These are phyloP conservation scores for Lasioglossum oenotherae DNA, from an alignment of 2,888 invertebrate genomes.

Conservation along the genomic window DNA sequence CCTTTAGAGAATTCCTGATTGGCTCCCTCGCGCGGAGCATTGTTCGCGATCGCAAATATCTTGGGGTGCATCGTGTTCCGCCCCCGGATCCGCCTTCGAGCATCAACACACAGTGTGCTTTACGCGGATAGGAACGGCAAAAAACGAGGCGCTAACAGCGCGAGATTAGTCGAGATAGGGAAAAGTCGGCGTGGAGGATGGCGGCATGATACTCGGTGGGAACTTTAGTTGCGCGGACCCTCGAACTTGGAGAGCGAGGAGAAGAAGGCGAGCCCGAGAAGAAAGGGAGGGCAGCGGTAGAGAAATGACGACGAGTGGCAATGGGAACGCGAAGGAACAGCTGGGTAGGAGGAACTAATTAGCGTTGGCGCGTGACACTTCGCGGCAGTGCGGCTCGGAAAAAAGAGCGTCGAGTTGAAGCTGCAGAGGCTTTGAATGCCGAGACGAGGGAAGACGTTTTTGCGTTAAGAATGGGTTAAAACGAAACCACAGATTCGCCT, in stretches of 20 bases:
- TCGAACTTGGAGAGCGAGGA: conserved; percentile 12
- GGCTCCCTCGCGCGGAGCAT: neutral
- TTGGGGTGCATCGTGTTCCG: neutral
- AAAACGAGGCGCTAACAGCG: conserved; percentile 27
- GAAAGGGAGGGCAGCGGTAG: neutral
- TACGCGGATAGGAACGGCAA: neutral
- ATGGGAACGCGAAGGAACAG: conserved; percentile 21
- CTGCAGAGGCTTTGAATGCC: neutral
- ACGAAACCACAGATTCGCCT: conserved; percentile 32
- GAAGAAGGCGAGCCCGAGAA: conserved; percentile 15
- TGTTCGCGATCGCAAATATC: conserved; percentile 2
- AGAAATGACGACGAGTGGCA: conserved; percentile 22
- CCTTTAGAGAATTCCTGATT: neutral
- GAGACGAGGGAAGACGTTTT: conserved; percentile 38
- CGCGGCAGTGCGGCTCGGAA: neutral
- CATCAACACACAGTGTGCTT: neutral
- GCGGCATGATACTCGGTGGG: neutral
- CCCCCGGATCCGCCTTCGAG: neutral
- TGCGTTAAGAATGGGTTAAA: conserved; percentile 50
- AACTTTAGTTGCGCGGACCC: neutral
- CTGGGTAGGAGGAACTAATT: conserved; percentile 61
- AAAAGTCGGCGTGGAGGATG: neutral
- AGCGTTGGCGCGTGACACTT: conserved; percentile 61
- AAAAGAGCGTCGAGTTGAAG: conserved; percentile 26
- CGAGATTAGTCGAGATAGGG: conserved; percentile 40